Base-by-base conservation (phyloP, 2,113 vertebrate genomes). In the Xenopus borealis region DNA sequence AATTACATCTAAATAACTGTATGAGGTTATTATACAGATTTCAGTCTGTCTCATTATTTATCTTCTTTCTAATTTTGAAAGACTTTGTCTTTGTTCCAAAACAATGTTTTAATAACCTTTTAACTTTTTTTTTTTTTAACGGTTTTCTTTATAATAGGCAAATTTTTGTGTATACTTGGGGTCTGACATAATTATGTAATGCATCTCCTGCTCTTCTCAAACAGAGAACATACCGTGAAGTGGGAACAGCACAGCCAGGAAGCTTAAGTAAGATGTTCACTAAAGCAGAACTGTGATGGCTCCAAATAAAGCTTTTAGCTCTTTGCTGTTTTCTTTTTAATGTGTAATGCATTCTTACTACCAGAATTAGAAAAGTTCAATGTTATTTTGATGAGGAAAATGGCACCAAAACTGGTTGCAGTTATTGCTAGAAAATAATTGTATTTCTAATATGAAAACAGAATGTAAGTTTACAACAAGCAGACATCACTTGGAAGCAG, bases 121-220 rank as follows among this genome's bases (percentile, higher is more conserved):
- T 63, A 76, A 44, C 55, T 58, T 57, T 63, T 76, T 70, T 71
- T 52, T n/a, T n/a, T n/a, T n/a, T n/a, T n/a, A n/a, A n/a, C 27
- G 58, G 67, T 76, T 76, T 3, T 64, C 69, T 70, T 76, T 27
- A 76, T 57, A 76, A 69, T 69, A 64, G 74, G 64, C 64, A n/a
- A 75, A 76, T 76, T 58, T 70, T 76, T 76, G 45, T 46, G 59
- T 76, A 59, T 70, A 66, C 74, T 76, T 76, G 66, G 74, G 74
- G 74, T 76, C 67, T 76, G 67, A 70, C 67, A 64, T 76, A 64
- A 66, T 76, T 76, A 76, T 70, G 66, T 69, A 76, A 76, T 70
- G 74, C 58, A 62, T 76, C 74, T 70, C 58, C 23, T 23, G 47
- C 63, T 33, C 66, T 18, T 46, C 59, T 76, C n/a, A n/a, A n/a